A percentile compares a stretch with the other conserved stretches of the same genome.
Conservation (phyloP, 2,113 vertebrate species). For the Monopterus albus region DNA sequence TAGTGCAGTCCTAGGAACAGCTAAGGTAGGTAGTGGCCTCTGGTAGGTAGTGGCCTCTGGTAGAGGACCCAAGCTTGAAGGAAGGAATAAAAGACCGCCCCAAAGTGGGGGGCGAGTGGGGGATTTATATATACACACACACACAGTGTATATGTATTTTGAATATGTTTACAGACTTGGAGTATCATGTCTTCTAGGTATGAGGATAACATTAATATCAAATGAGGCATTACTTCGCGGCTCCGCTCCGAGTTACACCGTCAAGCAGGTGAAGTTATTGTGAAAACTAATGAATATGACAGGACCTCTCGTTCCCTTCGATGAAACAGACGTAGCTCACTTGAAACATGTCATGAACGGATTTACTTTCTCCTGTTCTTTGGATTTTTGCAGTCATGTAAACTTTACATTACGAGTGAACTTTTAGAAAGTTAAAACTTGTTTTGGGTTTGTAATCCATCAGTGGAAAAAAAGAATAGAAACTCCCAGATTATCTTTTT, state of each 20-base stretch:
- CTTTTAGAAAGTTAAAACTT: constrained; percentile 16
- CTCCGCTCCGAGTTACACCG: neutral
- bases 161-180: too few relatives aligned
- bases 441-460: constrained; percentile 26
- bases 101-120: too few relatives aligned
- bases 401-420: constrained; percentile 13
- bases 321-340: neutral
- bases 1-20: too few relatives aligned
- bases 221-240: too few relatives aligned
- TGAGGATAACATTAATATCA: neutral
- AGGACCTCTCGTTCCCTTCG: neutral
- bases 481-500: constrained; percentile 43
- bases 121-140: too few relatives aligned
- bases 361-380: neutral
- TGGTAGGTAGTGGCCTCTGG: too few relatives aligned
- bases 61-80: too few relatives aligned
- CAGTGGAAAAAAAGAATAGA: neutral
- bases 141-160: too few relatives aligned
- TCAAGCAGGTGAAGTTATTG: neutral
- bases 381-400: neutral
- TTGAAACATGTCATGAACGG: neutral
- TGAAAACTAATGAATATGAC: neutral
- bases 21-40: too few relatives aligned
- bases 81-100: too few relatives aligned
- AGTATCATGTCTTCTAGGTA: too few relatives aligned